Conservation (phyloP, 2,113 vertebrate genomes). For the Columba livia region DNA sequence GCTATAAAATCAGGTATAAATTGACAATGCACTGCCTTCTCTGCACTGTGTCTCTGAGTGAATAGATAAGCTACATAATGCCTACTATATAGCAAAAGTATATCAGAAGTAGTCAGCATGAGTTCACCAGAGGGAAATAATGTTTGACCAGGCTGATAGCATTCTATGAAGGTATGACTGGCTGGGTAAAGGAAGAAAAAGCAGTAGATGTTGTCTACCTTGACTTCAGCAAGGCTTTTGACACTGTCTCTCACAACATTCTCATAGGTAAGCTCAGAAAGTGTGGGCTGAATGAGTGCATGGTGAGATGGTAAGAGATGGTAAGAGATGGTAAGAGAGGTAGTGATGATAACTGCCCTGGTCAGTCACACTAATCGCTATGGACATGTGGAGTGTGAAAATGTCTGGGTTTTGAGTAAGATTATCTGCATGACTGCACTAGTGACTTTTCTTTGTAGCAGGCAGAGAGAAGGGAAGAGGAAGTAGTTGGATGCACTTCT, state of each 20-base stretch:
- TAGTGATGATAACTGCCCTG: neutral
- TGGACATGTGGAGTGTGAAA: fast-evolving
- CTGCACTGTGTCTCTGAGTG: neutral
- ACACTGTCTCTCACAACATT: too few relatives aligned
- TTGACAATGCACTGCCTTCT: neutral
- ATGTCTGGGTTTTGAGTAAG: neutral
- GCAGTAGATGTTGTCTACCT: too few relatives aligned
- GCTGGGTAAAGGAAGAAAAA: too few relatives aligned
- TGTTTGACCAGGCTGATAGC: too few relatives aligned
- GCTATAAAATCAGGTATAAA: neutral
- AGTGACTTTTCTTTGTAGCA: neutral
- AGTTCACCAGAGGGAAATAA: too few relatives aligned
- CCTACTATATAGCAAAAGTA: neutral
- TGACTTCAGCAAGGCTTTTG: too few relatives aligned
- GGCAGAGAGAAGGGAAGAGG: neutral
- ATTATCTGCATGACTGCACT: neutral
- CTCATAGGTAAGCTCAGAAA: too few relatives aligned
- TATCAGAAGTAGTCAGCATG: too few relatives aligned
- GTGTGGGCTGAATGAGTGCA: too few relatives aligned
- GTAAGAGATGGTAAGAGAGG: neutral
- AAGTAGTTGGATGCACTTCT: neutral
- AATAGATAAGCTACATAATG: neutral
- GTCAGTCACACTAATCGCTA: neutral
- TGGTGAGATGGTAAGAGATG: neutral
- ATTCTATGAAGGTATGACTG: too few relatives aligned